Evolutionary conservation across 2,113 vertebrate genomes (phyloP).

Genomic region (Emberiza fucata): DNA sequence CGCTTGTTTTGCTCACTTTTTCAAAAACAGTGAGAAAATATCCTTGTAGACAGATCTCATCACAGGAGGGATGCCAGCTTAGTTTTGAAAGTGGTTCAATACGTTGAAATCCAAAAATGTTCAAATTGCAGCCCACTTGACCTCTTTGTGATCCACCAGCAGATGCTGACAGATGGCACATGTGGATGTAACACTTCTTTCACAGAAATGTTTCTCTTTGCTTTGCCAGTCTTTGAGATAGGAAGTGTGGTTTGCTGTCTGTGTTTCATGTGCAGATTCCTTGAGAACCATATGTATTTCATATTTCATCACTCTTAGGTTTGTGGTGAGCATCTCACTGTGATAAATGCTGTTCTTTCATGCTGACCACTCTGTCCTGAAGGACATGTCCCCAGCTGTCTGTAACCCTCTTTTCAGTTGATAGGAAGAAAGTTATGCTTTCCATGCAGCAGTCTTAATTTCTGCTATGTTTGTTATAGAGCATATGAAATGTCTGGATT

Average conservation of each 20-base stretch:
- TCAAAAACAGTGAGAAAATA: background rate
- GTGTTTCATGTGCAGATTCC: background rate
- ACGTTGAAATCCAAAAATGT: background rate
- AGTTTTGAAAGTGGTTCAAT: background rate
- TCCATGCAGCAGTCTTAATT: conserved; percentile 12
- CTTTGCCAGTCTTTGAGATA: conserved; percentile 12
- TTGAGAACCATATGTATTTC: background rate
- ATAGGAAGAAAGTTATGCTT: background rate
- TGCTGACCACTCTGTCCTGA: background rate
- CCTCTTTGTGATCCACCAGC: background rate
- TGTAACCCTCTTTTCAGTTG: background rate
- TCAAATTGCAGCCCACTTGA: background rate
- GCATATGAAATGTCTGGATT: background rate
- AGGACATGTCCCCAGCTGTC: background rate
- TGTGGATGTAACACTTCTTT: background rate
- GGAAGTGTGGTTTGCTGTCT: background rate
- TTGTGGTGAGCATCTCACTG: background rate
- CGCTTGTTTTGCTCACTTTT: background rate
- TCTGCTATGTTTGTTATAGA: background rate
- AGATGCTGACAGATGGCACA: background rate
- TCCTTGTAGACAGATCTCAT: background rate
- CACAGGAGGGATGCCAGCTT: background rate
- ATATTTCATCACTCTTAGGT: background rate
- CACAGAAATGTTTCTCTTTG: conserved; percentile 3
- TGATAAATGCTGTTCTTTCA: background rate